Conservation (phyloP, 2,797 vertebrate genomes). For the Gallinago solitaria region DNA sequence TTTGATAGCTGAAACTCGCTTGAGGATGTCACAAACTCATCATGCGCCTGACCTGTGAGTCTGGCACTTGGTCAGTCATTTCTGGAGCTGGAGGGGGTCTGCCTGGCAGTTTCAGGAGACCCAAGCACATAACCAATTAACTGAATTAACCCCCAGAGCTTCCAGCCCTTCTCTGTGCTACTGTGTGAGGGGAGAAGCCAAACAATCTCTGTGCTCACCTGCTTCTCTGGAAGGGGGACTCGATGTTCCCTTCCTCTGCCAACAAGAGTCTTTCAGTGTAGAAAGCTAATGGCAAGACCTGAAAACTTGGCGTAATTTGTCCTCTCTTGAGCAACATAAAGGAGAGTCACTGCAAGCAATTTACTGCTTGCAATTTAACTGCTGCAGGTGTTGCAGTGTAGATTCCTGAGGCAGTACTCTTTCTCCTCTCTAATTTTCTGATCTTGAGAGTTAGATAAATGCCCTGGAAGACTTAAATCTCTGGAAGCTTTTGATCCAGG, state of each 20-base stretch:
- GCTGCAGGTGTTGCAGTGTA: background rate
- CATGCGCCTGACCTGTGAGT: rapidly evolving
- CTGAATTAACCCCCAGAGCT: background rate
- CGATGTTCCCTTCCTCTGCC: background rate
- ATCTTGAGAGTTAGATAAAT: background rate
- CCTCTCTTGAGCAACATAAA: background rate
- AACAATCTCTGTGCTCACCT: background rate
- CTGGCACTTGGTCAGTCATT: background rate
- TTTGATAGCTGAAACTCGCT: background rate
- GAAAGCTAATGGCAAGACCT: background rate
- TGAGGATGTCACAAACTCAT: rapidly evolving
- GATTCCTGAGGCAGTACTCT: background rate
- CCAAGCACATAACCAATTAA: rapidly evolving
- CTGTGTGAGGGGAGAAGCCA: background rate
- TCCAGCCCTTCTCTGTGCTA: background rate
- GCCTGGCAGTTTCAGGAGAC: background rate
- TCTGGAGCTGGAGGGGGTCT: background rate
- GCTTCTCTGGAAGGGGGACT: background rate
- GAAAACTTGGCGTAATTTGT: background rate
- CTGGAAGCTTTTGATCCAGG: background rate
- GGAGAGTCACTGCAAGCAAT: background rate
- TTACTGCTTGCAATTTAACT: background rate
- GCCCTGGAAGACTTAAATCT: background rate
- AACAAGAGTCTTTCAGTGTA: background rate
- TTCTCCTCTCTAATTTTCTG: background rate